phyloP scores from a whole-genome alignment of 2,797 vertebrate species.

The Sylvia borin region DNA sequence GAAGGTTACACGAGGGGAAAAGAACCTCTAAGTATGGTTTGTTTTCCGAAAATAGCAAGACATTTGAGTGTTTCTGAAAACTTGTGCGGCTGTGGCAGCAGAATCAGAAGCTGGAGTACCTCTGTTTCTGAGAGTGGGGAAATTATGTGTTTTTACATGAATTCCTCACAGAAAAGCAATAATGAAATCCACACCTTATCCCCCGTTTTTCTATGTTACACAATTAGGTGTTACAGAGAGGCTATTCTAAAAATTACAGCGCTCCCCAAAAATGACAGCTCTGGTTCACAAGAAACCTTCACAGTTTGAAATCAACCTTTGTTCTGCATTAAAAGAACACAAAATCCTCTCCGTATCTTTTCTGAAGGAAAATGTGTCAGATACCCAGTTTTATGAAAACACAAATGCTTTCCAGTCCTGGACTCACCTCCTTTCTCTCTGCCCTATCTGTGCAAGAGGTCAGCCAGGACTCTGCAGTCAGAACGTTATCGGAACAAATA shows the following conservation, averaged over 20 bases:
- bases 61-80: neutral
- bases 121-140: neutral
- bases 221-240: neutral
- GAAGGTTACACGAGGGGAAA: accelerated
- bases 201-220: neutral
- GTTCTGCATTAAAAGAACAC: neutral
- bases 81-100: neutral
- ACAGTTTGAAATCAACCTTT: neutral
- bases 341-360: neutral
- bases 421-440: neutral
- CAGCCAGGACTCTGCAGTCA: accelerated
- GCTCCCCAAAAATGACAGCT: neutral
- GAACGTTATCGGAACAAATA: neutral
- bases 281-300: neutral
- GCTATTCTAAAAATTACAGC: neutral
- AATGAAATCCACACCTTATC: neutral
- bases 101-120: neutral
- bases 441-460: neutral
- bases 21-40: neutral
- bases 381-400: neutral
- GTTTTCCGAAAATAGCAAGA: neutral
- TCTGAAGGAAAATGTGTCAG: neutral
- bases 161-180: neutral
- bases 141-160: neutral
- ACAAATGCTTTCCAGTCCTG: neutral